Evolutionary conservation across 1,140 invertebrate genomes (phyloP).

Genomic region (Phymastichus coffea): DNA sequence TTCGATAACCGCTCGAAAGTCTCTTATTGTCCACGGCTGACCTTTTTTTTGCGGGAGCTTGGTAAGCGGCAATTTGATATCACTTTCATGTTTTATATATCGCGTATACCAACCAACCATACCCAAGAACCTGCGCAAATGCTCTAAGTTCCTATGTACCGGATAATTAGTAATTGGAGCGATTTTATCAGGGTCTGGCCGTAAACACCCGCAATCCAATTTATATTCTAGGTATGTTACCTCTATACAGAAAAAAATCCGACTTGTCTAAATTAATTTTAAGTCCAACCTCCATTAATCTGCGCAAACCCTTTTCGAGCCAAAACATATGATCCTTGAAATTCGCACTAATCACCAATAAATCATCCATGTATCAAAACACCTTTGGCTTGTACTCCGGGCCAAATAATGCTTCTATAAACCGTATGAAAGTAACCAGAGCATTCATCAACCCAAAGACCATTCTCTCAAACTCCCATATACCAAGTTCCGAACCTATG

Average conservation of each 20-base stretch:
- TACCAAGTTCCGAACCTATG: conserved; percentile 43
- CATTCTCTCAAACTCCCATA: conserved; percentile 50
- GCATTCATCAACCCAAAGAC: conserved; percentile 51
- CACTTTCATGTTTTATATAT: no score
- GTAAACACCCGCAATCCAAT: neutral
- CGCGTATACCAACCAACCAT: conserved; percentile 3
- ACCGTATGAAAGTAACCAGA: conserved; percentile 45
- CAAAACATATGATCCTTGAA: conserved; percentile 41
- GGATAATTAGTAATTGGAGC: neutral
- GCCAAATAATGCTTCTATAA: conserved; percentile 45
- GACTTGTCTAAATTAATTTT: conserved; percentile 38
- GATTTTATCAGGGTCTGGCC: neutral
- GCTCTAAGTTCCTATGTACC: neutral
- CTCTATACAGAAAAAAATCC: conserved; percentile 25
- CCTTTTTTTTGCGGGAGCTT: no score
- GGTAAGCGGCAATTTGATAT: no score
- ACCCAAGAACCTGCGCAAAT: conserved; percentile 17
- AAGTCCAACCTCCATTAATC: conserved; percentile 1
- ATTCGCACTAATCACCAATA: conserved; percentile 37
- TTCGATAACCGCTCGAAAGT: no score
- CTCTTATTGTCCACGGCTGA: no score
- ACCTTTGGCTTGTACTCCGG: conserved; percentile 37
- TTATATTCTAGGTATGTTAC: neutral
- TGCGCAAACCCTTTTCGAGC: conserved; percentile 13
- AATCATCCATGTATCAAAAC: conserved; percentile 43